Base-by-base conservation (phyloP, 2,888 invertebrate species). In the Ditylenchus weischeri region DNA sequence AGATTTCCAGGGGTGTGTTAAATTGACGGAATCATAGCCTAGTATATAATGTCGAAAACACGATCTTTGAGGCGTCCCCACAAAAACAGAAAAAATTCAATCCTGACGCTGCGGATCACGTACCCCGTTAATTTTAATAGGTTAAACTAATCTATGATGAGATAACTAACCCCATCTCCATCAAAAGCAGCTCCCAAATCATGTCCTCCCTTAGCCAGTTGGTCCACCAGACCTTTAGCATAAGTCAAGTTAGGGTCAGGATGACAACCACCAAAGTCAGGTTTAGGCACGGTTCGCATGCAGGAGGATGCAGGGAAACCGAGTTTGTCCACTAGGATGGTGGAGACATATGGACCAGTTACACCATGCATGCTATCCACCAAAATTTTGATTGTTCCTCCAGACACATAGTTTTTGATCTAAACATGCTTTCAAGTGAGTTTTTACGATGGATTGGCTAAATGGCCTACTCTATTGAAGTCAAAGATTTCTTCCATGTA, bases 401-500 rank as follows among this genome's bases (percentile, higher is more conserved):
- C 91, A 66, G 88, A 87, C 29, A 95, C 86, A 65, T 92, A 87
- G 0, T 86, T 84, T 80, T 88, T 89, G 68, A 98, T 88, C 81
- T 89, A 88, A 60, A 71, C 66, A 49, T 3, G 35, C 4, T 15
- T 38, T 15, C 1, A 8, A 43, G 3, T 2, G 11, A 13, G 43
- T 13, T 3, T 8, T 6, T 43, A 8, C 8, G 15, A 8, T 15
- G 11, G 43, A 43, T 43, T 43, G 8, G 8, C 43, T 13, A 3
- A 38, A 51, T 15, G 36, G 10, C 54, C 11, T 15, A 77, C 79
- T 69, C 79, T 77, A 57, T 85, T 84, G 84, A 98, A 98, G 86
- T 98, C 93, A 85, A 99, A 99, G 75, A 99, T 94, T 78, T 90
- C 89, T 85, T 93, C 91, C 95, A 98, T 95, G 72, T 91, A 88